Evolutionary conservation across 92 coral and sea anemone genomes (phyloP).

Genomic region (Porites rus): DNA sequence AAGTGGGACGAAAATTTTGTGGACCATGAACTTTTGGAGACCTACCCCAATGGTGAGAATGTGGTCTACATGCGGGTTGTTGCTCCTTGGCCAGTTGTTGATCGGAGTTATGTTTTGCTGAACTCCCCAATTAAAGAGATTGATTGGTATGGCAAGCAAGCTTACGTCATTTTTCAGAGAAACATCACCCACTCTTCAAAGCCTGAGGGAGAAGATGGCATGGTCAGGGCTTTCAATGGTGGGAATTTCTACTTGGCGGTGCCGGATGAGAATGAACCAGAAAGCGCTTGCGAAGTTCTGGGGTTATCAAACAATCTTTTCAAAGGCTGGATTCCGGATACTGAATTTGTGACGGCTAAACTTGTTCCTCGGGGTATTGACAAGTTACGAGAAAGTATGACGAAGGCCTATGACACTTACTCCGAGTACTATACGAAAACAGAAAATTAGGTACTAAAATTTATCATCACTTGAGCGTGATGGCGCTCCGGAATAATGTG

Average conservation of each 20-base stretch:
- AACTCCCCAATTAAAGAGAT: neutral
- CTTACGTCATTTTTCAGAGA: neutral
- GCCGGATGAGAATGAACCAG: neutral
- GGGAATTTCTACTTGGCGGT: neutral
- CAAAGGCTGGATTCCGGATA: neutral
- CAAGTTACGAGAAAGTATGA: neutral
- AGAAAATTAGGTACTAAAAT: neutral
- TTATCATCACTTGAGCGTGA: no score
- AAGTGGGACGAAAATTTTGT: conserved; percentile 46
- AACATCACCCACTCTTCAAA: neutral
- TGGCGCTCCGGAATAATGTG: no score
- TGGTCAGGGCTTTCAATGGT: neutral
- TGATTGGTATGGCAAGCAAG: neutral
- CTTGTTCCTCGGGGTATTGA: neutral
- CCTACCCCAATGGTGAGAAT: neutral
- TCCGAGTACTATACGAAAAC: neutral
- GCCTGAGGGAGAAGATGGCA: neutral
- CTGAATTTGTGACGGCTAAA: neutral
- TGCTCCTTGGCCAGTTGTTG: neutral
- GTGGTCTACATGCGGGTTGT: neutral
- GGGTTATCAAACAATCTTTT: neutral
- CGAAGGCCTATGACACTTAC: neutral
- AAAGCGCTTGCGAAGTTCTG: neutral
- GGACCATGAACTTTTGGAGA: conserved; percentile 13
- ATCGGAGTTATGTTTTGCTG: neutral